Evolutionary conservation across 2,888 invertebrate genomes (phyloP).

Genomic region (Willowsia nigromaculata): DNA sequence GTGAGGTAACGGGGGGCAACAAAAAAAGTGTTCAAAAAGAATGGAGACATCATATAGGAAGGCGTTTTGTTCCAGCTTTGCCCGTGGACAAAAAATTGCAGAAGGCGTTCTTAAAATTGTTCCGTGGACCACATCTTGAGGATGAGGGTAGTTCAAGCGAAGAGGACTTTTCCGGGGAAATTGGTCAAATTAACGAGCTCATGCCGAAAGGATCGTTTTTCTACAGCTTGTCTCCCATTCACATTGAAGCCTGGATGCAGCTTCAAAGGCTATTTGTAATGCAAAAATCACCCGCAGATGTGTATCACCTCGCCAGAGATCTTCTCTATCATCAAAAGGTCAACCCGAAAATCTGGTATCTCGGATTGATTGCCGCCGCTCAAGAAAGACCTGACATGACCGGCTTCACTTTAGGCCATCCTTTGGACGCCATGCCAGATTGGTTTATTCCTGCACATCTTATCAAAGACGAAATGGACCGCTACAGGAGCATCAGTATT

Average conservation of each 20-base stretch:
- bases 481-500: slow-evolving; percentile 31
- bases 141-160: slow-evolving; percentile 56
- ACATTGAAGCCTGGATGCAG: slow-evolving; percentile 44
- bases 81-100: slow-evolving; percentile 52
- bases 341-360: slow-evolving; percentile 70
- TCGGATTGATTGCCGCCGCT: slow-evolving; percentile 54
- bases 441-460: slow-evolving; percentile 66
- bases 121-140: slow-evolving; percentile 49
- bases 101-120: slow-evolving; percentile 52
- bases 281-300: slow-evolving; percentile 46
- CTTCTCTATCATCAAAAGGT: slow-evolving; percentile 57
- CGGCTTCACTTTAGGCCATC: slow-evolving; percentile 56
- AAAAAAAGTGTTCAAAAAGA: slow-evolving; percentile 19
- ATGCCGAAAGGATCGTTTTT: slow-evolving; percentile 59
- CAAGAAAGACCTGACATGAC: slow-evolving; percentile 67
- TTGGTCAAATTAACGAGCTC: slow-evolving; percentile 46
- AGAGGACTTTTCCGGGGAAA: slow-evolving; percentile 58
- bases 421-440: slow-evolving; percentile 72
- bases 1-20: slow-evolving; percentile 59
- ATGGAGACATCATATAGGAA: slow-evolving; percentile 54
- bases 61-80: slow-evolving; percentile 57
- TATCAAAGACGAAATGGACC: slow-evolving; percentile 60
- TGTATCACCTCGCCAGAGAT: slow-evolving; percentile 49
- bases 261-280: slow-evolving; percentile 54
- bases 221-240: slow-evolving; percentile 55